phyloP scores from a whole-genome alignment of 2,888 invertebrate genomes.

The Xestobium rufovillosum region DNA sequence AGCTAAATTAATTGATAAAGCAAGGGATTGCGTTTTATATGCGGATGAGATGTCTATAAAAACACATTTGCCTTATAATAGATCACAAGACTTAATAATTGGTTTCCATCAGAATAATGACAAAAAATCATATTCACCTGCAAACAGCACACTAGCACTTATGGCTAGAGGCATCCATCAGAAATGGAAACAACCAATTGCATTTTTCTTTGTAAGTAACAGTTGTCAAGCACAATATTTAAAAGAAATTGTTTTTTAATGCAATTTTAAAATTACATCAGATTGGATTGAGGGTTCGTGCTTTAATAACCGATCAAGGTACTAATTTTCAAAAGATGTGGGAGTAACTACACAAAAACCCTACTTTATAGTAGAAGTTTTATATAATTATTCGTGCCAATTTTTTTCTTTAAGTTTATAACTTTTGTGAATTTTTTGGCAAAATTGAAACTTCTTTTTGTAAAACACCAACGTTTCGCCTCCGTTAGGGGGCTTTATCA shows the following conservation, averaged over 20 bases:
- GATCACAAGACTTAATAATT: conserved; percentile 2
- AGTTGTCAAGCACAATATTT: conserved; percentile 10
- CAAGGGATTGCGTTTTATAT: conserved; percentile 8
- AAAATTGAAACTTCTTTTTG: no score
- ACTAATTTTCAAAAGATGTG: no score
- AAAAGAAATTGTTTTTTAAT: conserved; percentile 8
- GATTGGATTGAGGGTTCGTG: conserved; percentile 13
- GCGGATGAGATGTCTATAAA: conserved; percentile 11
- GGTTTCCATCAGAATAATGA: no score
- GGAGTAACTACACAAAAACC: no score
- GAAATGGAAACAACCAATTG: conserved; percentile 14
- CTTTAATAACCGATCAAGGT: conserved; percentile 10
- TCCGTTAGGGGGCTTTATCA: no score
- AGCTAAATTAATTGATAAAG: no score
- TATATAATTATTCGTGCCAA: no score
- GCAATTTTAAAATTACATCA: conserved; percentile 5
- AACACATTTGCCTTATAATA: conserved; percentile 11
- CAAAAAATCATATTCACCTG: conserved; percentile 12
- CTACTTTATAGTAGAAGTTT: no score
- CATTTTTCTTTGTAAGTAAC: conserved; percentile 12
- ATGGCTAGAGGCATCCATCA: conserved; percentile 10
- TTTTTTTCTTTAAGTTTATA: no score
- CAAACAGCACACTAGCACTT: conserved; percentile 10
- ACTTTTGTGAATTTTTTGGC: no score
- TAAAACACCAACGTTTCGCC: no score